Conservation (phyloP, 2,888 invertebrate species). For the Aradus depressus region DNA sequence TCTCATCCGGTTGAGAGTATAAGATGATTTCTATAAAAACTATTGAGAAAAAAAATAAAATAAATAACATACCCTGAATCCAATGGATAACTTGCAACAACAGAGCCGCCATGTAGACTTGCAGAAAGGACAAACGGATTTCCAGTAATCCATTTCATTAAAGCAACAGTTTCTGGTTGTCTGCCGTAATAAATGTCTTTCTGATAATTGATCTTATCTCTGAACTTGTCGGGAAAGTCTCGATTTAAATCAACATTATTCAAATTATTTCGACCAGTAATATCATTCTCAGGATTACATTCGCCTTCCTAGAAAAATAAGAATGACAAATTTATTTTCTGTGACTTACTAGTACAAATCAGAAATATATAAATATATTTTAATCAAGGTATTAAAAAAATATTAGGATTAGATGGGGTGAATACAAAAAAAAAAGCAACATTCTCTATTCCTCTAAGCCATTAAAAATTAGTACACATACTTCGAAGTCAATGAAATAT, state of each 20-base stretch:
- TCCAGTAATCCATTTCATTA: slow-evolving; percentile 79
- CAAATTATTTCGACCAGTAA: slow-evolving; percentile 67
- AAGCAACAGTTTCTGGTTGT: slow-evolving; percentile 77
- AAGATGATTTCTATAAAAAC: no score
- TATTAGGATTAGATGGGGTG: no score
- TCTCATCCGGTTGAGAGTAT: no score
- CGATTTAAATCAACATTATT: slow-evolving; percentile 75
- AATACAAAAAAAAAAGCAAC: no score
- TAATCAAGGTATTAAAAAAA: no score
- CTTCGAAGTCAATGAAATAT: no score
- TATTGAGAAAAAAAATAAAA: no score
- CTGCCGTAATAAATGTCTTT: slow-evolving; percentile 46
- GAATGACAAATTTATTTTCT: no score
- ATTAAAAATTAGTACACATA: no score
- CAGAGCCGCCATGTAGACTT: slow-evolving; percentile 90
- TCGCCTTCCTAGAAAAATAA: slow-evolving; percentile 18
- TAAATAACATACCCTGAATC: slow-evolving; percentile 53
- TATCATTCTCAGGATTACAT: slow-evolving; percentile 9
- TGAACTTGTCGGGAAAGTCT: slow-evolving; percentile 86
- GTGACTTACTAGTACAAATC: no score
- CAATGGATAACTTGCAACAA: slow-evolving; percentile 96
- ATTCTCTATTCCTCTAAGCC: no score
- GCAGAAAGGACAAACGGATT: slow-evolving; percentile 87
- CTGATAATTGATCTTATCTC: slow-evolving; percentile 29
- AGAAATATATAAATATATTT: no score